Evolutionary conservation across 2,113 vertebrate species (phyloP).

Genomic region (Ptychochromis oligacanthus): DNA sequence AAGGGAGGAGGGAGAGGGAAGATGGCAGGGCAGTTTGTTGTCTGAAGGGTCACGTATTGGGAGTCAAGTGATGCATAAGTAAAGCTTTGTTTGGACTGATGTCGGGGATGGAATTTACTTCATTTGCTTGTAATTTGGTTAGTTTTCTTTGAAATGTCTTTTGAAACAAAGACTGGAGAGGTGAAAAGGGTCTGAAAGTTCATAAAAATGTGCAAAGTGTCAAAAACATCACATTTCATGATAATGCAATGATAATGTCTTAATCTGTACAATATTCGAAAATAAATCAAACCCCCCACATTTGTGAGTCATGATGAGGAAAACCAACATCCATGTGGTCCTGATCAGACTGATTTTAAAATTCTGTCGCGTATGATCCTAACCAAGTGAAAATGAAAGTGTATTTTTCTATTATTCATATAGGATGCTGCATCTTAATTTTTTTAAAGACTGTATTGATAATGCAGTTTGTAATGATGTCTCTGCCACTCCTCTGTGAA

Average conservation of each 20-base stretch:
- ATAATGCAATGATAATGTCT: neutral
- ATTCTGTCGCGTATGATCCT: neutral
- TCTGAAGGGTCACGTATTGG: slow-evolving; percentile 65
- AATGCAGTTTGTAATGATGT: too few relatives aligned
- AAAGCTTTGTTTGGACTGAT: slow-evolving; percentile 71
- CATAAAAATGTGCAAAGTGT: neutral
- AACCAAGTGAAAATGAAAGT: neutral
- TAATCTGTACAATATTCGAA: neutral
- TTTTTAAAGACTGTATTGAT: too few relatives aligned
- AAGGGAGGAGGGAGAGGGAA: slow-evolving; percentile 20
- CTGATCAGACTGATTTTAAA: too few relatives aligned
- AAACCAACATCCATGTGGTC: neutral
- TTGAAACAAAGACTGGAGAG: slow-evolving; percentile 37
- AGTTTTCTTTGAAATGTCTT: slow-evolving; percentile 53
- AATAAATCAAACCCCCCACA: neutral
- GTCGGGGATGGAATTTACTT: slow-evolving; percentile 54
- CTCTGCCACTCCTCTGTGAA: too few relatives aligned
- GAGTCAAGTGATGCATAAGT: slow-evolving; percentile 73
- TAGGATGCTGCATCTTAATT: too few relatives aligned
- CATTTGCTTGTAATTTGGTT: slow-evolving; percentile 68
- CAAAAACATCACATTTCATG: neutral
- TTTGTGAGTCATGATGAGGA: neutral
- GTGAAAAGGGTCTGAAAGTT: slow-evolving; percentile 25
- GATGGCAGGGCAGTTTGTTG: slow-evolving; percentile 51
- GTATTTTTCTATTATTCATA: too few relatives aligned